Percentiles rank a stretch among this genome's conserved stretches.
These are phyloP conservation scores for Heliocidaris tuberculata DNA, from an alignment of 35 echinoderm and acorn worm genomes.

Conservation along the genomic window DNA sequence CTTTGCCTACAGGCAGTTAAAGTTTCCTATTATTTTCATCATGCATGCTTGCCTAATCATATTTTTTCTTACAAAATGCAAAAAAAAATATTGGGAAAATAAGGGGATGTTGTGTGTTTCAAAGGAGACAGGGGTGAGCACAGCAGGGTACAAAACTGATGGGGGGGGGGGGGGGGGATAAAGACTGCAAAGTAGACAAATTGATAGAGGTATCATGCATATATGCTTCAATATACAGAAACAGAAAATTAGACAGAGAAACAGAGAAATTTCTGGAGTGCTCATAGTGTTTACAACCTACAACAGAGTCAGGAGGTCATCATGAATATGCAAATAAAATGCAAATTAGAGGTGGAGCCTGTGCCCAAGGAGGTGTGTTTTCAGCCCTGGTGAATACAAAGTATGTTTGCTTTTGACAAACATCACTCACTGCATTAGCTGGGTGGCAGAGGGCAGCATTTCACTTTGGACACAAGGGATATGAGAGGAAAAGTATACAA, in stretches of 20 bases:
- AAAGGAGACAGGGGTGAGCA: too few species aligned
- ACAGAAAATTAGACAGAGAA: neutral
- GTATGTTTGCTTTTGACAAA: neutral
- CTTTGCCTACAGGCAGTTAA: too few species aligned
- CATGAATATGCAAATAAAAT: conserved; percentile 13
- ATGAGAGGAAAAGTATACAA: neutral
- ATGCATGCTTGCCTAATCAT: too few species aligned
- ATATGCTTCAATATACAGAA: neutral
- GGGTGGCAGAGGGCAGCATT: neutral
- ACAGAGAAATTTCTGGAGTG: neutral
- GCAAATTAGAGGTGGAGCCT: neutral
- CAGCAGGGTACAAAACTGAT: too few species aligned
- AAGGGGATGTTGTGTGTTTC: too few species aligned
- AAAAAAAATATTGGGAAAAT: too few species aligned
- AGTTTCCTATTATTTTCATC: too few species aligned
- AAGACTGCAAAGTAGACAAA: too few species aligned
- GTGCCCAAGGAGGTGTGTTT: neutral
- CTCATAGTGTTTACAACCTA: neutral
- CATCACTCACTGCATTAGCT: neutral
- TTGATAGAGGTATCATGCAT: neutral
- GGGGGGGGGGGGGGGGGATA: too few species aligned
- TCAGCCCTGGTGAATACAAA: neutral
- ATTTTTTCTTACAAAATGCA: too few species aligned
- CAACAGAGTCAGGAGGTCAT: neutral
- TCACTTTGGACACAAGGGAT: neutral